Percentiles rank a stretch among this genome's conserved stretches.
phyloP scores from a whole-genome alignment of 2,797 vertebrate species.

The Enteromius paludinosus region DNA sequence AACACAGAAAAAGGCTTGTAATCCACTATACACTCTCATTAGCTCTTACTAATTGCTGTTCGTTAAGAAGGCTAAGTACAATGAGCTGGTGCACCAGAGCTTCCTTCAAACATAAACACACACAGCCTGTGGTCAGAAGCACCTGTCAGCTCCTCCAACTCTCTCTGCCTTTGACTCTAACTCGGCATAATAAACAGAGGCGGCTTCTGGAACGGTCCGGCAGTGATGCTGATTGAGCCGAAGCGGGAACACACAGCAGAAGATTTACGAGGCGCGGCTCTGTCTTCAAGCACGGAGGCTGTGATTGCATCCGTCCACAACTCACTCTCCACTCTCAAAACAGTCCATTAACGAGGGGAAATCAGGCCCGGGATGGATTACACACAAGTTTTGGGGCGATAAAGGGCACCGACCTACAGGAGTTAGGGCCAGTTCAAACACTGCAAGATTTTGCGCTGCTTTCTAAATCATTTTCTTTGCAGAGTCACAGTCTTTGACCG shows the following conservation, averaged over 20 bases:
- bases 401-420: conserved; percentile 59
- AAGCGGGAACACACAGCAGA: conserved; percentile 52
- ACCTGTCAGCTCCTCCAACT: conserved; percentile 68
- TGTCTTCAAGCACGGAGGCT: conserved; percentile 59
- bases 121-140: conserved; percentile 65
- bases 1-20: conserved; percentile 64
- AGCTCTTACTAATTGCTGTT: conserved; percentile 71
- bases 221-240: conserved; percentile 69
- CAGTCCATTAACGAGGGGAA: conserved; percentile 70
- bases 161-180: conserved; percentile 63
- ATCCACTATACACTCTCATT: conserved; percentile 70
- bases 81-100: conserved; percentile 58
- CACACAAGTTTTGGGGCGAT: conserved; percentile 55
- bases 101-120: conserved; percentile 76
- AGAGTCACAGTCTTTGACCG: not conserved
- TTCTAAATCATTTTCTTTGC: conserved; percentile 6
- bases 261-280: conserved; percentile 60
- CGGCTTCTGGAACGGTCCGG: conserved; percentile 55
- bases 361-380: conserved; percentile 39
- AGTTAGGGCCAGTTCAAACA: conserved; percentile 49
- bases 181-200: conserved; percentile 76
- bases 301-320: conserved; percentile 70
- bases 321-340: conserved; percentile 63
- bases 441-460: not conserved
- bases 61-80: conserved; percentile 68